Base-by-base conservation (phyloP, 2,888 invertebrate species). In the Oxyteleia sp. region DNA sequence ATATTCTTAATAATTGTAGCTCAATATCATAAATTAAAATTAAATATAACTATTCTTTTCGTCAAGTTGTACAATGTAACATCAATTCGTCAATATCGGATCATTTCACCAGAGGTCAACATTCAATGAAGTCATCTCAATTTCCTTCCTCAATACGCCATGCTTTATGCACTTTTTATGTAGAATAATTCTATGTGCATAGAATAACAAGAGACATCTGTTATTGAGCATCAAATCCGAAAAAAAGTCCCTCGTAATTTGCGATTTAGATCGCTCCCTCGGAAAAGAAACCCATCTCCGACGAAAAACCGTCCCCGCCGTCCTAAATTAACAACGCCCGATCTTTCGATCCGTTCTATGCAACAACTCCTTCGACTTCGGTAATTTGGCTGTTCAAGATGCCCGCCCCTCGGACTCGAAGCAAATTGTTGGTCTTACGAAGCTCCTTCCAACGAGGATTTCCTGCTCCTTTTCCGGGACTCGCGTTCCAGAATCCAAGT, bases 401-500 rank as follows among this genome's bases (percentile, higher is more conserved):
- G 32, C 2, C 59, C 38, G 23, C 69, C 68, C 49, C 10, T 55
- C 75, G 43, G 57, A 68, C 26, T 57, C 59, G 47, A 47, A 45
- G 66, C 53, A 82, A 79, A 84, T 84, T 79, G 78, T 64, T 26
- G 63, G 74, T 69, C 78, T 76, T 55, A 72, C 53, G 57, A 69
- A 74, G 79, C 75, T 71, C 45, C 45, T 68, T 76, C 23, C 61
- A 68, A 29, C 57, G 55, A 66, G 45, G 38, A 75, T 53, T 74
- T 71, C 69, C 82, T 51, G 55, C 26, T 55, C 26, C 23, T 55
- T 61, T 55, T 59, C 59, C 51, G 81, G 53, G 13, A 45, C 79
- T 84, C 71, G 78, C 74, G 80, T 72, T 81, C 78, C 74, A 82
- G 64, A 76, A 71, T 63, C 51, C 78, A 29, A 20, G 32, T 47